phyloP scores from a whole-genome alignment of 2,797 vertebrate species.

The Sarcophilus harrisii region DNA sequence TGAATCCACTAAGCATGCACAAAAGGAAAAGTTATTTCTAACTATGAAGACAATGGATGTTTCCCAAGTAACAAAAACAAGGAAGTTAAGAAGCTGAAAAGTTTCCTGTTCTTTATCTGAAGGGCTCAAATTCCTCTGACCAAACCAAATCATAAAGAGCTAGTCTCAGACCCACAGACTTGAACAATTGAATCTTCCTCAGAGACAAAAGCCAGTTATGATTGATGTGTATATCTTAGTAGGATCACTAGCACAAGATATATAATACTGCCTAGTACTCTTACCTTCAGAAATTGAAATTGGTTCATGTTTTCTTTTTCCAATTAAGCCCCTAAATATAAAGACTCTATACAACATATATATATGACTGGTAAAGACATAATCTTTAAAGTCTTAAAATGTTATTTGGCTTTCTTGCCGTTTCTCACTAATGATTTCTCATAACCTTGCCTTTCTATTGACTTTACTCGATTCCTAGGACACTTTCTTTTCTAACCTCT shows the following conservation, averaged over 20 bases:
- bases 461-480: background rate
- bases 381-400: background rate
- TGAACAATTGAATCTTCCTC: background rate
- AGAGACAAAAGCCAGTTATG: background rate
- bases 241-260: background rate
- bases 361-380: too few relatives aligned
- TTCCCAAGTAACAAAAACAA: background rate
- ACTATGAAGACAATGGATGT: background rate
- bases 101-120: background rate
- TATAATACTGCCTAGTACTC: background rate
- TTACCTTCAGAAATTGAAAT: background rate
- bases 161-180: background rate
- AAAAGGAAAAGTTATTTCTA: slow-evolving; percentile 34
- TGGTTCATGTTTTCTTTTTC: background rate
- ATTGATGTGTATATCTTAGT: background rate
- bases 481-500: background rate
- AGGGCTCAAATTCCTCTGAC: background rate
- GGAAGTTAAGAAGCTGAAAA: background rate
- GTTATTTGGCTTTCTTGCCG: background rate
- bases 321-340: background rate
- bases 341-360: background rate
- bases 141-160: background rate
- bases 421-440: background rate
- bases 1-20: background rate
- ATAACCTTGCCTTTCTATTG: background rate